Percentiles rank a stretch among this genome's conserved stretches.
Conservation (phyloP, 2,888 invertebrate genomes). For the Lydus trimaculatus region DNA sequence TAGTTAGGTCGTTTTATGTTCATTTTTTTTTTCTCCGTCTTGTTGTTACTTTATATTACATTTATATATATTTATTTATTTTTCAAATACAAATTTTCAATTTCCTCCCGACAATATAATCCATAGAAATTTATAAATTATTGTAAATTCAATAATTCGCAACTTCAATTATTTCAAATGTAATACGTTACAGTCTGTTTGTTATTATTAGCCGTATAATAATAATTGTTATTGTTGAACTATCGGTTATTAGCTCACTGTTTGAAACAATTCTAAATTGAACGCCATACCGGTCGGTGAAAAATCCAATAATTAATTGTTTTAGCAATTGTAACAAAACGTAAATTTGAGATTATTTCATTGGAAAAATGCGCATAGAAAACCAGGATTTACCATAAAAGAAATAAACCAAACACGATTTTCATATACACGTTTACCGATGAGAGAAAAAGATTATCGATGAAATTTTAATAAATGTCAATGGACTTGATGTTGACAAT, state of each 20-base stretch:
- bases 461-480: too few species aligned
- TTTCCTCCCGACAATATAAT: background rate
- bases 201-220: background rate
- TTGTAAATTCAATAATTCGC: background rate
- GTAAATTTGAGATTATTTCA: background rate
- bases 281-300: background rate
- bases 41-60: background rate
- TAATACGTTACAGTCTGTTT: background rate
- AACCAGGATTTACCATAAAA: too few species aligned
- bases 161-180: background rate
- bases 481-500: too few species aligned
- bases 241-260: background rate
- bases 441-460: background rate
- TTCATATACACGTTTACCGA: too few species aligned
- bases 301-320: conserved; percentile 5
- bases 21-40: background rate
- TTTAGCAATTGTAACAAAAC: background rate
- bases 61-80: background rate
- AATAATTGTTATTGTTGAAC: background rate
- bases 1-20: background rate
- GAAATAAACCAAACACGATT: too few species aligned
- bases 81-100: background rate
- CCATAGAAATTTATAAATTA: background rate
- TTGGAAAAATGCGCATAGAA: background rate
- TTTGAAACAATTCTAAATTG: background rate